Conservation (phyloP, 2,888 invertebrate species). For the Tipula helvola region DNA sequence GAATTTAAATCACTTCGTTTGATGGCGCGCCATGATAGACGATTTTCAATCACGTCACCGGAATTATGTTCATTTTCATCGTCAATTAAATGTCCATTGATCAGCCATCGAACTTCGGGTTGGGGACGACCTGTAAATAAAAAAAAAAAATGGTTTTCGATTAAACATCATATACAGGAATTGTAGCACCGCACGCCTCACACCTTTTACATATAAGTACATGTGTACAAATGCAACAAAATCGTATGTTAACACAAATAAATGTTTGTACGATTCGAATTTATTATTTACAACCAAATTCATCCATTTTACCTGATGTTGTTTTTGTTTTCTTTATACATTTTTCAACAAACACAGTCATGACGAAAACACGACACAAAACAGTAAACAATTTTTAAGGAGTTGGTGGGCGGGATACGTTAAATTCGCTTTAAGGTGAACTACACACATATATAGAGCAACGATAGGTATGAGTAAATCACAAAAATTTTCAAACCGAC, state of each 20-base stretch:
- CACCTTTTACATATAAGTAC: background rate
- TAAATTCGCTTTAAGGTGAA: background rate
- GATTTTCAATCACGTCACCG: constrained; percentile 76
- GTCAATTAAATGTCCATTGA: constrained; percentile 67
- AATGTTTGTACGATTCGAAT: background rate
- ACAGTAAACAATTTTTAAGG: background rate
- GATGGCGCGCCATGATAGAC: constrained; percentile 60
- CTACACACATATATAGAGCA: background rate
- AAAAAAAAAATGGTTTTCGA: background rate
- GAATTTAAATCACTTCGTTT: constrained; percentile 70
- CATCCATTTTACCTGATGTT: background rate
- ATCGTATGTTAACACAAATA: background rate
- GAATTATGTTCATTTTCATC: constrained; percentile 74
- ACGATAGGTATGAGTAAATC: background rate
- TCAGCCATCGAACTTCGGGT: constrained; percentile 70
- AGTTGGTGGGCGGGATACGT: background rate
- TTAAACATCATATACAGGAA: background rate
- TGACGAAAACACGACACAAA: background rate
- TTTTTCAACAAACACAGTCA: background rate
- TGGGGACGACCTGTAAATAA: constrained; percentile 55
- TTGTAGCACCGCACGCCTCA: background rate
- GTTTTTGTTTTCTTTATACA: background rate
- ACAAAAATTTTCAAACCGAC: background rate
- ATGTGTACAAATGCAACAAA: background rate
- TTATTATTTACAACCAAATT: background rate